Percentiles rank a stretch among this genome's conserved stretches.
phyloP scores from a whole-genome alignment of 2,888 invertebrate genomes.

The Baronia brevicornis region DNA sequence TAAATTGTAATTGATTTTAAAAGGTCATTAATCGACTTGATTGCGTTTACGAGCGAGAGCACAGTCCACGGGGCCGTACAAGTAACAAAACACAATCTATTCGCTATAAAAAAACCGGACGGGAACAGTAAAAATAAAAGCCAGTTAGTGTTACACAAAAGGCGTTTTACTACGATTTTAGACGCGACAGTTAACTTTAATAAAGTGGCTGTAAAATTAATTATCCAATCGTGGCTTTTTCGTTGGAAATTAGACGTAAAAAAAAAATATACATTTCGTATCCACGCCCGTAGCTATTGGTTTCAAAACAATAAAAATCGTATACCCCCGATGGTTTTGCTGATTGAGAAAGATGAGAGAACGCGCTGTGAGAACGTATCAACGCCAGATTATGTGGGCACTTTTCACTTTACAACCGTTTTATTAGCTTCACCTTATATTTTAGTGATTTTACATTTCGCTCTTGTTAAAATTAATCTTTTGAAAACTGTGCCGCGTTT shows the following conservation, averaged over 20 bases:
- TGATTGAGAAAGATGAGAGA: conserved; percentile 72
- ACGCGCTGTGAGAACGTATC: conserved; percentile 54
- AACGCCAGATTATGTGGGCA: conserved; percentile 43
- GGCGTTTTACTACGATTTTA: conserved; percentile 40
- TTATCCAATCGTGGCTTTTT: conserved; percentile 46
- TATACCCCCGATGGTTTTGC: conserved; percentile 45
- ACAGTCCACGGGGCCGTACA: conserved; percentile 19
- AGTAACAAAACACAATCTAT: conserved; percentile 52
- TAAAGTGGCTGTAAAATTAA: conserved; percentile 68
- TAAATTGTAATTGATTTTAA: background rate
- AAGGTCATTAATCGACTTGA: conserved; percentile 1
- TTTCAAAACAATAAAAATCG: conserved; percentile 72
- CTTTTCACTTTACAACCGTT: conserved; percentile 39
- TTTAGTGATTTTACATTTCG: conserved; percentile 11
- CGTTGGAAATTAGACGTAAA: conserved; percentile 29
- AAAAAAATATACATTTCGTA: conserved; percentile 29
- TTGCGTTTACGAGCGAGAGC: conserved; percentile 14
- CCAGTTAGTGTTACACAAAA: conserved; percentile 29
- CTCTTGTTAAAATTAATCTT: no score
- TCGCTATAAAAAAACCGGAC: conserved; percentile 47
- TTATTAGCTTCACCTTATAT: conserved; percentile 14
- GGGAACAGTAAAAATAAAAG: conserved; percentile 33
- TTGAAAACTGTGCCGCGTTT: no score
- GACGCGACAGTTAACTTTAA: conserved; percentile 50
- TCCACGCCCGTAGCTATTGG: conserved; percentile 47